Percentiles rank a stretch among this genome's conserved stretches.
Conservation (phyloP, 2,888 invertebrate species). For the Fragum fragum region DNA sequence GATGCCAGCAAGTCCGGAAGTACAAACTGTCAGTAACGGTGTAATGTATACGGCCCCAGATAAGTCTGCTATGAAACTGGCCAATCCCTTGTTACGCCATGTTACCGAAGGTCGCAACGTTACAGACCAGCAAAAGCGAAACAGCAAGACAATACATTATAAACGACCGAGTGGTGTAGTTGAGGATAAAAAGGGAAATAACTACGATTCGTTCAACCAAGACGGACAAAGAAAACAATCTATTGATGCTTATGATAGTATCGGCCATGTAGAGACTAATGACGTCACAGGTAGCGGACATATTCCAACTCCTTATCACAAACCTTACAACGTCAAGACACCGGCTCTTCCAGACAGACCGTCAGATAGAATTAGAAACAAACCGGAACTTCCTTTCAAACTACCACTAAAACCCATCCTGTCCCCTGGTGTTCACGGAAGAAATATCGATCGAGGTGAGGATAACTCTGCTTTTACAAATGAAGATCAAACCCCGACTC, state of each 20-base stretch:
- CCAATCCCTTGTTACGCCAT: neutral
- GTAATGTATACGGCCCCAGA: slow-evolving; percentile 54
- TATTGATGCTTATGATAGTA: slow-evolving; percentile 48
- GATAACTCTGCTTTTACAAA: slow-evolving; percentile 3
- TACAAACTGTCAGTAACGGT: slow-evolving; percentile 25
- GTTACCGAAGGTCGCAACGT: neutral
- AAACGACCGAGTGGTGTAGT: slow-evolving; percentile 25
- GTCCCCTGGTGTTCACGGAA: neutral
- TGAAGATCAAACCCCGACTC: neutral
- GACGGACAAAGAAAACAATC: neutral
- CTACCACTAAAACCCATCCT: neutral
- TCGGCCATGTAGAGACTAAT: slow-evolving; percentile 32
- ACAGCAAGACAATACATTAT: slow-evolving; percentile 50
- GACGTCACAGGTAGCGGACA: neutral
- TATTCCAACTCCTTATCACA: slow-evolving; percentile 14
- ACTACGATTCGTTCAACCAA: neutral
- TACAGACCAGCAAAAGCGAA: slow-evolving; percentile 19
- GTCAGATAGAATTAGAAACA: neutral
- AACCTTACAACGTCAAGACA: slow-evolving; percentile 11
- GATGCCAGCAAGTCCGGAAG: slow-evolving; percentile 34
- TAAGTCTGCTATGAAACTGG: slow-evolving; percentile 46
- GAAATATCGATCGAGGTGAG: neutral
- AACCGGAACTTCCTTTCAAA: neutral
- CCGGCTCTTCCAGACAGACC: slow-evolving; percentile 11
- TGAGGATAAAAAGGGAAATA: neutral